These are phyloP conservation scores for Galerucella calmariensis DNA, from an alignment of 2,888 invertebrate genomes.

Conservation along the genomic window DNA sequence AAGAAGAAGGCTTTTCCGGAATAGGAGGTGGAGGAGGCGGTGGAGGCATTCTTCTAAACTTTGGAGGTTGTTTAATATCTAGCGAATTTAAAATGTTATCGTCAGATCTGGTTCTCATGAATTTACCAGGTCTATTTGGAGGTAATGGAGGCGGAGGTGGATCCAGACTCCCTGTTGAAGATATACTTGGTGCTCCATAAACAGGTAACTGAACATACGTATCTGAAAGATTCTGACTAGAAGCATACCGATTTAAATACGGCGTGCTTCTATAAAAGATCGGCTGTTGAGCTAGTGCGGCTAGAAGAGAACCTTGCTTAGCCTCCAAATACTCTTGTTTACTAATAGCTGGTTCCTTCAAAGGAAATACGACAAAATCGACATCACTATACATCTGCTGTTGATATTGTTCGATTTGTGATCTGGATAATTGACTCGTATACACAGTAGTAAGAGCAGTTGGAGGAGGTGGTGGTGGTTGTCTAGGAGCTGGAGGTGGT, in stretches of 20 bases:
- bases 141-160: constrained; percentile 77
- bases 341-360: constrained; percentile 89
- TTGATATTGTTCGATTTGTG: constrained; percentile 87
- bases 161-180: constrained; percentile 72
- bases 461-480: constrained; percentile 71
- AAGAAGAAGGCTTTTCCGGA: constrained; percentile 51
- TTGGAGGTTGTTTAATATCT: constrained; percentile 69
- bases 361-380: constrained; percentile 90
- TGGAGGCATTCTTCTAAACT: constrained; percentile 69
- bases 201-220: constrained; percentile 78
- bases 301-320: constrained; percentile 81
- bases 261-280: constrained; percentile 86
- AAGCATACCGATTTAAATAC: constrained; percentile 82
- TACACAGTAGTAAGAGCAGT: constrained; percentile 79
- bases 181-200: constrained; percentile 76
- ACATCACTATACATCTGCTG: constrained; percentile 91
- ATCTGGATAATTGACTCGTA: constrained; percentile 75
- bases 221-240: constrained; percentile 83
- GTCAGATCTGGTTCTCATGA: constrained; percentile 80
- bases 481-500: constrained; percentile 74
- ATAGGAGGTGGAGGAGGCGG: constrained; percentile 64
- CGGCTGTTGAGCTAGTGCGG: constrained; percentile 73
- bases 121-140: constrained; percentile 70
- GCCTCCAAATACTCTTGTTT: constrained; percentile 93
- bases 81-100: constrained; percentile 82